Evolutionary conservation across 2,113 vertebrate genomes (phyloP).

Genomic region (Colistium nudipinnis): DNA sequence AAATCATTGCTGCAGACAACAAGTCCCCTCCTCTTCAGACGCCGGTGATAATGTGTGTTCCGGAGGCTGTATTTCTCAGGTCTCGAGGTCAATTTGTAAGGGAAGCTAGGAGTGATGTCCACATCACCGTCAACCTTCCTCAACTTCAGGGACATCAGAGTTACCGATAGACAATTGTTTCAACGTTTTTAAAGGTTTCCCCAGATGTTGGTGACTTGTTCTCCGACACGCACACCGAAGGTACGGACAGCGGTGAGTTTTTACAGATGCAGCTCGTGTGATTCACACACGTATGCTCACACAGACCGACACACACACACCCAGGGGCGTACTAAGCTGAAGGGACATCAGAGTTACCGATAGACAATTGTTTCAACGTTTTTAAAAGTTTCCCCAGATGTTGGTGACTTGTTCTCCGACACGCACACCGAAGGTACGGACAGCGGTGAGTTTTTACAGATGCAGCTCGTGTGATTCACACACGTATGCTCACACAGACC

Average conservation of each 20-base stretch:
- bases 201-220: background rate
- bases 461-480: conserved; percentile 40
- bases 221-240: background rate
- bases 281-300: conserved; percentile 39
- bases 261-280: conserved; percentile 35
- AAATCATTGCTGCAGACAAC: too few relatives aligned
- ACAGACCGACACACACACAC: conserved; percentile 14
- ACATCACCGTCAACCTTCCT: background rate
- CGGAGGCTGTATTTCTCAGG: background rate
- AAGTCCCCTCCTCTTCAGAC: too few relatives aligned
- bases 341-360: too few relatives aligned
- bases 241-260: conserved; percentile 19
- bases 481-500: conserved; percentile 30
- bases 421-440: background rate
- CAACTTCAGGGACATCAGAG: too few relatives aligned
- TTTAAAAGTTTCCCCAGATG: conserved; percentile 5
- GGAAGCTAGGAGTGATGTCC: background rate
- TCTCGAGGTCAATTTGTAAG: background rate
- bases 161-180: too few relatives aligned
- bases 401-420: background rate
- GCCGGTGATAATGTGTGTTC: too few relatives aligned
- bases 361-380: background rate
- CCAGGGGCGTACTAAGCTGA: too few relatives aligned
- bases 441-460: conserved; percentile 33
- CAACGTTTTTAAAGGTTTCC: background rate